These are phyloP conservation scores for Aspiorhynchus laticeps DNA, from an alignment of 2,113 vertebrate genomes.

Conservation along the genomic window DNA sequence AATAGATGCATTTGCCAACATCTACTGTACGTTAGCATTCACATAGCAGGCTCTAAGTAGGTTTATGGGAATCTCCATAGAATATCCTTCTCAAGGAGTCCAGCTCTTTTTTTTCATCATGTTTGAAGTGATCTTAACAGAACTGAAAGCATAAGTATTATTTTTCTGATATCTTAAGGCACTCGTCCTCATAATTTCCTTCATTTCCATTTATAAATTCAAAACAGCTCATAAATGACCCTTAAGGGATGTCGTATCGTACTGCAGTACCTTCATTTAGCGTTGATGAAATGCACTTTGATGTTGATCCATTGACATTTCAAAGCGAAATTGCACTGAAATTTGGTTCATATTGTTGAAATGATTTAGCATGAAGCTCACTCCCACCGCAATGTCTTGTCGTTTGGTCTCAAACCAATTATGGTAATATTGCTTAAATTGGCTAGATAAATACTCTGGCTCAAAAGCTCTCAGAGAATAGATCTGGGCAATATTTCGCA, in stretches of 20 bases:
- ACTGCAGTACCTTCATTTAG: slow-evolving; percentile 9
- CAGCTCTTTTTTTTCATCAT: not conserved
- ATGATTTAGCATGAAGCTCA: slow-evolving; percentile 38
- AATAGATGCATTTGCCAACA: not conserved
- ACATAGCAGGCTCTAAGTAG: not conserved
- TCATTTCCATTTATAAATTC: slow-evolving; percentile 13
- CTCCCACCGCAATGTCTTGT: slow-evolving; percentile 31
- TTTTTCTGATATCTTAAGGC: not conserved
- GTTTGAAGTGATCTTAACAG: not conserved
- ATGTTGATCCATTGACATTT: slow-evolving; percentile 7
- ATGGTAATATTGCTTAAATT: slow-evolving; percentile 32
- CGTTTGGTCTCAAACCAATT: slow-evolving; percentile 29
- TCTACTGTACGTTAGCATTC: not conserved
- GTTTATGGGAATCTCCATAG: not conserved
- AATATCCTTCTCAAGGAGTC: not conserved
- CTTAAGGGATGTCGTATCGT: not conserved
- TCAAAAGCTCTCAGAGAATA: slow-evolving; percentile 19
- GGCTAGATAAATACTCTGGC: slow-evolving; percentile 36
- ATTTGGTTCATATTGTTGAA: slow-evolving; percentile 5
- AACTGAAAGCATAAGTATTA: not conserved
- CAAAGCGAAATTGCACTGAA: not conserved
- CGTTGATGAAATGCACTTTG: slow-evolving; percentile 12
- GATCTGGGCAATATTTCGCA: slow-evolving; percentile 21
- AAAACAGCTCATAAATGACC: not conserved
- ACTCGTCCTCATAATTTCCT: not conserved